phyloP scores from a whole-genome alignment of 1,140 invertebrate species.

The Anastrepha ludens region DNA sequence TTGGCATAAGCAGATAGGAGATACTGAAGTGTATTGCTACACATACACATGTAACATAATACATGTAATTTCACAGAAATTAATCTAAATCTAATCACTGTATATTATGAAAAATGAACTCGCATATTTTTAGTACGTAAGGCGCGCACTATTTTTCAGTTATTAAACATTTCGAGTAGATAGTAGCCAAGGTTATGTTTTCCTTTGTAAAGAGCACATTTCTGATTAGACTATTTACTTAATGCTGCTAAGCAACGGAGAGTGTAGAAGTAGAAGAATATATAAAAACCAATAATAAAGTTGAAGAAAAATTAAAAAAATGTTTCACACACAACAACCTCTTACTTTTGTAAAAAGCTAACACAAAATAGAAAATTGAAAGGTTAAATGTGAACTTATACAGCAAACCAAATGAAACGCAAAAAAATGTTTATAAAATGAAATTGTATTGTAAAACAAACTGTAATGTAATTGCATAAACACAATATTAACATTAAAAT shows the following conservation, averaged over 20 bases:
- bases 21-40: no score
- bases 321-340: background rate
- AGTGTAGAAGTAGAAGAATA: no score
- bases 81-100: background rate
- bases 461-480: slow-evolving; percentile 20
- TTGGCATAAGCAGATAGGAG: no score
- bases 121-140: background rate
- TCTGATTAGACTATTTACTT: background rate
- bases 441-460: no score
- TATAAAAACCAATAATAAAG: background rate
- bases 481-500: slow-evolving; percentile 32
- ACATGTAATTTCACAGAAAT: no score
- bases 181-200: slow-evolving; percentile 5
- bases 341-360: slow-evolving; percentile 1
- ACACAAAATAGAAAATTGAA: background rate
- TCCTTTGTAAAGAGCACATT: background rate
- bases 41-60: no score
- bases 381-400: no score
- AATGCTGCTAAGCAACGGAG: no score
- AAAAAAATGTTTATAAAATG: no score
- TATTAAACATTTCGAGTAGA: background rate
- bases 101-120: background rate
- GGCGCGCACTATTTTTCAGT: background rate
- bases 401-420: no score
- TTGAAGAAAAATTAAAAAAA: background rate